A percentile compares a stretch with the other conserved stretches of the same genome.
These are phyloP conservation scores for Clistopyga incitator DNA, from an alignment of 2,888 invertebrate genomes.

Conservation along the genomic window DNA sequence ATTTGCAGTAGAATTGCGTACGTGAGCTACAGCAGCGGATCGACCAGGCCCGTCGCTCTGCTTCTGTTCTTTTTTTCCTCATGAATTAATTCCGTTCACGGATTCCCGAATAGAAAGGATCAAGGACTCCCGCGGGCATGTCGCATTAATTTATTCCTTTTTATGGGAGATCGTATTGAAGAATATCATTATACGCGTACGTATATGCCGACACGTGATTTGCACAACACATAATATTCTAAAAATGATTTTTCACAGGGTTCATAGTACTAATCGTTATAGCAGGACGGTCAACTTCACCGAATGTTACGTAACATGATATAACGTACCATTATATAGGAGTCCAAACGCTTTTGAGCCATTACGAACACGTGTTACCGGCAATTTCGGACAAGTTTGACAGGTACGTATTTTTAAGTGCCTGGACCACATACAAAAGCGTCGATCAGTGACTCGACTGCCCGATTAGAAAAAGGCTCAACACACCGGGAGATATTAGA, in stretches of 20 bases:
- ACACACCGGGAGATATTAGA: not conserved
- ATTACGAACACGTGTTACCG: slow-evolving; percentile 6
- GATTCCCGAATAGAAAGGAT: slow-evolving; percentile 72
- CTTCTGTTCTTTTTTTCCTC: slow-evolving; percentile 37
- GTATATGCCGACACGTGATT: not conserved
- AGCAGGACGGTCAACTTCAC: not conserved
- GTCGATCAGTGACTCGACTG: slow-evolving; percentile 10
- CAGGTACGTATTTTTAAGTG: not conserved
- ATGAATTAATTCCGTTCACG: slow-evolving; percentile 71
- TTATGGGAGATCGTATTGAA: slow-evolving; percentile 36
- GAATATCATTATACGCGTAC: slow-evolving; percentile 15
- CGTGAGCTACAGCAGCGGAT: slow-evolving; percentile 19
- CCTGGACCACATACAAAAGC: not conserved
- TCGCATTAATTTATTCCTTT: slow-evolving; percentile 52
- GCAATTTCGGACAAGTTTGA: slow-evolving; percentile 23
- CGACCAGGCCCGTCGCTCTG: slow-evolving; percentile 43
- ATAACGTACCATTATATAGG: not conserved
- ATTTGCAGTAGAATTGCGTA: slow-evolving; percentile 4
- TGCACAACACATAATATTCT: not conserved
- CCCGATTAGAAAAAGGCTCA: slow-evolving; percentile 17
- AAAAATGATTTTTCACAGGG: not conserved
- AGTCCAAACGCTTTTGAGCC: not conserved
- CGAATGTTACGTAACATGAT: not conserved
- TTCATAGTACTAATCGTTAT: not conserved
- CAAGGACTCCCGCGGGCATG: slow-evolving; percentile 69